Evolutionary conservation across 1,140 invertebrate species (phyloP), one percentile per base, ranked within the genome.

Genomic region (Pissodes strobi): DNA sequence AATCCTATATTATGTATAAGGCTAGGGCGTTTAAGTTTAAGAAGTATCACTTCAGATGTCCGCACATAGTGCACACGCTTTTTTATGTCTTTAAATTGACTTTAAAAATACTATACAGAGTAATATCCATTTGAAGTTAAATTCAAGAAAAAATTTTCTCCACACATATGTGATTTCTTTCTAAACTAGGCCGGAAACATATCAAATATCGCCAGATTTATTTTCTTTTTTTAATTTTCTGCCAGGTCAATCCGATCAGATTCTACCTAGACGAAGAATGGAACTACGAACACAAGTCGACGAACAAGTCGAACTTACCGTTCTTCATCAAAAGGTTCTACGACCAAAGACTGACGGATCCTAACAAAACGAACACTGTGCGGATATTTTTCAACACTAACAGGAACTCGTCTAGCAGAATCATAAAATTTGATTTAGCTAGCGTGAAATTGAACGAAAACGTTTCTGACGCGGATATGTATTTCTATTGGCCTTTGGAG

Each of bases 351-450:
- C 8, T 45, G 9, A 30, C 51, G 12, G 37, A 69, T 23, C 19
- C 38, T 3, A 27, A 49, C 3, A 64, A 64, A 8, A 62, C 60
- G 1, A 39, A 64, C 13, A 63, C 62, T 13, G 41, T 61, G 0
- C 53, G 65, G 60, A 66, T 71, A 27, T 38, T 69, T 9, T 71
- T 71, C 43, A 71, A 71, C 22, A 45, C 12, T 19, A 67, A 71
- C 23, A 41, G 46, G n/a, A 69, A 69, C 37, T 46, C 37, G 4
- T 60, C 61, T 21, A 66, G 53, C 15, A 13, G 21, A 12, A 61
- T 74, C n/a, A 58, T 75, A 6, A 69, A 69, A 59, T 75, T 73
- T 57, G 71, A 73, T 52, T 53, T 73, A 21, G 49, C 57, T 10
- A 66, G 63, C 48, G 13, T 73, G 25, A 57, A 65, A 23, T 27